A percentile compares a stretch with the other conserved stretches of the same genome.
These are phyloP conservation scores for Pachyrhynchus sulphureomaculatus DNA, from an alignment of 1,140 invertebrate species.

Conservation along the genomic window DNA sequence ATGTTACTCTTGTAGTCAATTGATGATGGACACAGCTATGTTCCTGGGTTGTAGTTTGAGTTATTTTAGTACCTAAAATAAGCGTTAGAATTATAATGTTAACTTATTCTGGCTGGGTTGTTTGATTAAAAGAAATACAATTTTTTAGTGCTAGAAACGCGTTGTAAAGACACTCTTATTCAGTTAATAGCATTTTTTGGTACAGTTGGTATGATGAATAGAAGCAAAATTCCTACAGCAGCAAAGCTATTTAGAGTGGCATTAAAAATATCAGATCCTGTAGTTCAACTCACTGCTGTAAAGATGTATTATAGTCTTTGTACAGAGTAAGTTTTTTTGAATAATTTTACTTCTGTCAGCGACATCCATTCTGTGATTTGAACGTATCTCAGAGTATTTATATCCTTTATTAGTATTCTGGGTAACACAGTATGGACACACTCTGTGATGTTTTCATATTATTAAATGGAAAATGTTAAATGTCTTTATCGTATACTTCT, in stretches of 20 bases:
- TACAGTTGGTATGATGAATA: constrained; percentile 32
- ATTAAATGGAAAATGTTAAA: no score
- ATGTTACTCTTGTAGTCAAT: no score
- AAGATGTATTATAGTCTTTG: constrained; percentile 29
- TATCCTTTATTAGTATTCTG: no score
- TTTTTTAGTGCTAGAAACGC: constrained; percentile 19
- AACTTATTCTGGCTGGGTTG: no score
- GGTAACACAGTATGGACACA: no score
- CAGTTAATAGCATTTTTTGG: constrained; percentile 32
- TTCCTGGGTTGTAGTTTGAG: no score
- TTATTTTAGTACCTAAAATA: no score
- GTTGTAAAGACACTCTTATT: constrained; percentile 26
- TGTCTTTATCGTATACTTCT: no score
- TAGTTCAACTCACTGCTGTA: constrained; percentile 25
- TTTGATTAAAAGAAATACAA: neutral
- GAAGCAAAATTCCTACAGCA: constrained; percentile 23
- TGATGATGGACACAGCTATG: no score
- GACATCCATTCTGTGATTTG: neutral
- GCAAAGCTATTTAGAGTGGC: constrained; percentile 20
- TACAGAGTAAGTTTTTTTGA: constrained; percentile 23
- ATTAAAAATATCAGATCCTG: constrained; percentile 10
- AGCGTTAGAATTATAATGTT: no score
- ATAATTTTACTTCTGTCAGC: neutral
- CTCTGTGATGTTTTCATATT: no score
- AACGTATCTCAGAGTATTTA: no score